These are phyloP conservation scores for Heliconius ismenius DNA, from an alignment of 2,888 invertebrate species.

Conservation along the genomic window DNA sequence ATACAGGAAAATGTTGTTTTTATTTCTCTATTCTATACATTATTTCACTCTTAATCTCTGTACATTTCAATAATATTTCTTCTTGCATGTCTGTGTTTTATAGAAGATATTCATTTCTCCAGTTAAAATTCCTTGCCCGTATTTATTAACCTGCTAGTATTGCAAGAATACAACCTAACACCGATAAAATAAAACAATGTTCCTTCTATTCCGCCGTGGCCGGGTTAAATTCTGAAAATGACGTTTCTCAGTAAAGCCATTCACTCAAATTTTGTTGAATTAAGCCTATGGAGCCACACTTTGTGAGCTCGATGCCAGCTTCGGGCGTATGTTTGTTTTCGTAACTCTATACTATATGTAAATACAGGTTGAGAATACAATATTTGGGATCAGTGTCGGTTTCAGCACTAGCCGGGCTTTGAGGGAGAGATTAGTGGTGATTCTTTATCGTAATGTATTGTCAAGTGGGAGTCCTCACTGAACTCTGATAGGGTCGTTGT, in stretches of 20 bases:
- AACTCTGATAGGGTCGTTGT: too few species aligned
- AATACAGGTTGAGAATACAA: neutral
- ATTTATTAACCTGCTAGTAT: too few species aligned
- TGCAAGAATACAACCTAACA: neutral
- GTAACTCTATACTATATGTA: neutral
- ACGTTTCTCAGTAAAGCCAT: conserved; percentile 6
- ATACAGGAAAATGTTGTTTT: too few species aligned
- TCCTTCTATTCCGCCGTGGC: neutral
- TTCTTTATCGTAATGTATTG: neutral
- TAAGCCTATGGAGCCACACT: conserved; percentile 21
- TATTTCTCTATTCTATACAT: too few species aligned
- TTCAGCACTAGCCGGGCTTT: neutral
- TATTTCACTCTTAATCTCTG: too few species aligned
- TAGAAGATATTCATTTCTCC: too few species aligned
- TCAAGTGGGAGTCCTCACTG: too few species aligned
- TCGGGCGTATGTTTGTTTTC: neutral
- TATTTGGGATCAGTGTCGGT: neutral
- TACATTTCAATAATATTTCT: too few species aligned
- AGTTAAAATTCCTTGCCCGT: too few species aligned
- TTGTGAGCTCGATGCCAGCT: conserved; percentile 7
- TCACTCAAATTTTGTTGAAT: conserved; percentile 18
- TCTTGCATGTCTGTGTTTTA: too few species aligned
- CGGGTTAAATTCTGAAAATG: neutral
- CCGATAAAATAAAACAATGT: neutral
- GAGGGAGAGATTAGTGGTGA: neutral